Conservation (phyloP, 2,888 invertebrate species). For the Acrobasis consociella region DNA sequence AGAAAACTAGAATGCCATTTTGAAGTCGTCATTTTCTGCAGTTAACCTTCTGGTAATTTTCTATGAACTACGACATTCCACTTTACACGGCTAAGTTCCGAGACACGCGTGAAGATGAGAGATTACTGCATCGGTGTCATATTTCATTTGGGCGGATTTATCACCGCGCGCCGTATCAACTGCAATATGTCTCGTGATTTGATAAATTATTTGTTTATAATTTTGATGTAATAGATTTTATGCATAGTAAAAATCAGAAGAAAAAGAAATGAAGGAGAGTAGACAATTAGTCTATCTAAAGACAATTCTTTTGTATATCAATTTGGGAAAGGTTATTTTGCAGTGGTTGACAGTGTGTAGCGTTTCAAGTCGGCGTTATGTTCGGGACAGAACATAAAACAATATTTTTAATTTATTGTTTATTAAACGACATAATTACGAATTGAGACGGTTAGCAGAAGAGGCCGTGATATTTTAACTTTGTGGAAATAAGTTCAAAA, state of each 20-base stretch:
- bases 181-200: constrained; percentile 28
- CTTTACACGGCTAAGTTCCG: constrained; percentile 48
- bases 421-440: too few relatives aligned
- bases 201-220: constrained; percentile 33
- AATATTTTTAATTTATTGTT: too few relatives aligned
- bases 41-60: background rate
- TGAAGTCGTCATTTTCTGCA: background rate
- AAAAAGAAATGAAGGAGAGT: too few relatives aligned
- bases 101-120: constrained; percentile 63
- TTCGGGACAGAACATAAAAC: too few relatives aligned
- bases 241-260: background rate
- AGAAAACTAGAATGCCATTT: background rate
- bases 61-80: constrained; percentile 9
- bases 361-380: too few relatives aligned
- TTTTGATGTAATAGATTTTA: constrained; percentile 10
- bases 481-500: too few relatives aligned
- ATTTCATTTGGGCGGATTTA: constrained; percentile 58
- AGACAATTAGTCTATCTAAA: too few relatives aligned
- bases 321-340: too few relatives aligned
- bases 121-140: constrained; percentile 53
- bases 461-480: too few relatives aligned
- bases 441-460: too few relatives aligned
- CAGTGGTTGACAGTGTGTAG: too few relatives aligned
- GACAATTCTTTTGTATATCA: too few relatives aligned
- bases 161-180: constrained; percentile 37